Conservation (phyloP, 2,797 vertebrate genomes). For the Pipistrellus pipistrellus region DNA sequence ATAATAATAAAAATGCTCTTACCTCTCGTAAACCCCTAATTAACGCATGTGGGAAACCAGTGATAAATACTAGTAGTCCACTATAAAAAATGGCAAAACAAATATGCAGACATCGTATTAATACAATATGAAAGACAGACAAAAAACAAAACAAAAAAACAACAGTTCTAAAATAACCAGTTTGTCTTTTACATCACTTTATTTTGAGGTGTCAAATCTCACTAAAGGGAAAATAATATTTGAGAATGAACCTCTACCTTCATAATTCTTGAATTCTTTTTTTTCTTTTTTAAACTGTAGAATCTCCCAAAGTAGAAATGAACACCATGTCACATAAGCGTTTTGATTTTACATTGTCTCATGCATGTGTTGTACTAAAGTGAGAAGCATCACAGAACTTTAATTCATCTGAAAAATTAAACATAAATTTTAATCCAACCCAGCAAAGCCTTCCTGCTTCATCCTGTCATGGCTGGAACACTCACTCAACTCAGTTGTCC, state of each 20-base stretch:
- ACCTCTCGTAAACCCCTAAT: constrained; percentile 80
- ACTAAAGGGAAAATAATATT: constrained; percentile 61
- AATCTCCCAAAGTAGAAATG: constrained; percentile 66
- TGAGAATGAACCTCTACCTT: constrained; percentile 42
- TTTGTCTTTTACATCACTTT: constrained; percentile 79
- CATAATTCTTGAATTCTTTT: constrained; percentile 66
- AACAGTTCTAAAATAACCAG: constrained; percentile 79
- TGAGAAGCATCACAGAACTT: constrained; percentile 56
- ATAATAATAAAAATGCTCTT: constrained; percentile 80
- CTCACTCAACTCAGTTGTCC: constrained; percentile 22
- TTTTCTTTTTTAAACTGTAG: constrained; percentile 37
- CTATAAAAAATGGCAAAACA: constrained; percentile 81
- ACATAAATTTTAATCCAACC: constrained; percentile 17
- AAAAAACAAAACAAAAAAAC: constrained; percentile 40
- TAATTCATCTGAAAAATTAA: constrained; percentile 57
- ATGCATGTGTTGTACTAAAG: neutral
- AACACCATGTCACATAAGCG: neutral
- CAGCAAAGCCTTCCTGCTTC: accelerated
- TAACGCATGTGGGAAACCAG: constrained; percentile 81
- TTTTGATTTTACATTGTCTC: constrained; percentile 47
- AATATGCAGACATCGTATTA: constrained; percentile 82
- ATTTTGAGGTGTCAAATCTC: constrained; percentile 71
- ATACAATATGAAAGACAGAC: constrained; percentile 76
- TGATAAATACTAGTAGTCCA: constrained; percentile 64
- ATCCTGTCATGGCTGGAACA: constrained; percentile 26